Evolutionary conservation across 2,888 invertebrate genomes (phyloP), one percentile per base, ranked within the genome.

Genomic region (Acholoe squamosa): DNA sequence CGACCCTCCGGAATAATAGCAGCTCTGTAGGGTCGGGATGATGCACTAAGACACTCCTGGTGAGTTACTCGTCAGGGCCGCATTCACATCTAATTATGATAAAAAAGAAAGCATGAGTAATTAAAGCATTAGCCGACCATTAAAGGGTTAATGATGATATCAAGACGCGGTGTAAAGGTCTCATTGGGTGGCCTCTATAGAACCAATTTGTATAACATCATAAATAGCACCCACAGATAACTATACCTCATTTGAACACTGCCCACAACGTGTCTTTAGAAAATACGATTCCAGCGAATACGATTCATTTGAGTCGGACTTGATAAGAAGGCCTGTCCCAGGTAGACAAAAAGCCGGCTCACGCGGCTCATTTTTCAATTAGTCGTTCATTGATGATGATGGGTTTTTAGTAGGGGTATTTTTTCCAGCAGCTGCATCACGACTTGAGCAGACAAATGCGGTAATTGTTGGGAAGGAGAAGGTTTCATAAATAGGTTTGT

Each of bases 331-430:
- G 71, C 5, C 25, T 61, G 71, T 19, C 12, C 61, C 3, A 25
- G 31, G 31, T 5, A 14, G 3, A 12, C 5, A 71, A 28, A 71
- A 71, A 71, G 28, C 71, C 0, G 3, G 14, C 71, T 28, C 71
- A 3, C 31, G 7, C 71, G 28, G 71, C 31, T 71, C 71, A 71
- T 71, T 71, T 71, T 71, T 71, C 71, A 71, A 71, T 71, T 71
- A 61, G 61, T 61, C 61, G 5, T n/a, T n/a, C 61, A 71, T 71
- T 71, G 71, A 71, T 71, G 31, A 71, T 28, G 28, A 25, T 12
- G 71, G 14, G 25, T 71, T 71, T 71, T 71, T 71, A 71, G 28
- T 14, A 61, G 31, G 28, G 28, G 28, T 71, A 71, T 28, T 71
- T 71, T 61, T 71, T 71, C 28, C 28, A 71, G 7, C 61, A 5